These are phyloP conservation scores for Eristalis intricaria DNA, from an alignment of 2,888 invertebrate genomes.

Conservation along the genomic window DNA sequence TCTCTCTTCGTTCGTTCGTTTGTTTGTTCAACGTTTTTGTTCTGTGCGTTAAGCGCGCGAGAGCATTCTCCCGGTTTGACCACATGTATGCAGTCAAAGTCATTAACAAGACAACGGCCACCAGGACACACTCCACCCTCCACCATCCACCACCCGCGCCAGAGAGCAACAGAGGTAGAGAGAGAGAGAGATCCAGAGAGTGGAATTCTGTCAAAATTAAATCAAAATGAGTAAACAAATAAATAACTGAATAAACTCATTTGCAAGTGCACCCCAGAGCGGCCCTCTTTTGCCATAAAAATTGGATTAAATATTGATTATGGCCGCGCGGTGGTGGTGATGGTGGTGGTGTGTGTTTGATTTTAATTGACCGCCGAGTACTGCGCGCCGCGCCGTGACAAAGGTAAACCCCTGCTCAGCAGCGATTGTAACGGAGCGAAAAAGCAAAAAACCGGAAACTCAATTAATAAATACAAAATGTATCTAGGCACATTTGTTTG, in stretches of 20 bases:
- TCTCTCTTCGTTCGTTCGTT: not conserved
- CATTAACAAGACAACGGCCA: slow-evolving; percentile 14
- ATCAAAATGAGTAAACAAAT: slow-evolving; percentile 44
- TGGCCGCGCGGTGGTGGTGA: not conserved
- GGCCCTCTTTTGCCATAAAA: not conserved
- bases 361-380: slow-evolving; percentile 43
- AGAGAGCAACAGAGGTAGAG: not conserved
- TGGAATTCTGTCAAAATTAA: slow-evolving; percentile 44
- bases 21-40: not conserved
- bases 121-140: not conserved
- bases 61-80: not conserved
- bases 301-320: slow-evolving; percentile 37
- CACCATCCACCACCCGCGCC: not conserved
- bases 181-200: not conserved
- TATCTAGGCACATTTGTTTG: not conserved
- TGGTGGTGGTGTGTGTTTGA: not conserved
- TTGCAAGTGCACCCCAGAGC: not conserved
- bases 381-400: not conserved
- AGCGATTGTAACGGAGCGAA: not conserved
- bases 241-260: slow-evolving; percentile 52
- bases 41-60: not conserved
- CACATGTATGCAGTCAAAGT: slow-evolving; percentile 5
- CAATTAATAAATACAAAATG: not conserved
- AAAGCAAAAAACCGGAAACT: not conserved
- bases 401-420: not conserved